These are phyloP conservation scores for Xenopus borealis DNA, from an alignment of 2,113 vertebrate species.

Conservation along the genomic window DNA sequence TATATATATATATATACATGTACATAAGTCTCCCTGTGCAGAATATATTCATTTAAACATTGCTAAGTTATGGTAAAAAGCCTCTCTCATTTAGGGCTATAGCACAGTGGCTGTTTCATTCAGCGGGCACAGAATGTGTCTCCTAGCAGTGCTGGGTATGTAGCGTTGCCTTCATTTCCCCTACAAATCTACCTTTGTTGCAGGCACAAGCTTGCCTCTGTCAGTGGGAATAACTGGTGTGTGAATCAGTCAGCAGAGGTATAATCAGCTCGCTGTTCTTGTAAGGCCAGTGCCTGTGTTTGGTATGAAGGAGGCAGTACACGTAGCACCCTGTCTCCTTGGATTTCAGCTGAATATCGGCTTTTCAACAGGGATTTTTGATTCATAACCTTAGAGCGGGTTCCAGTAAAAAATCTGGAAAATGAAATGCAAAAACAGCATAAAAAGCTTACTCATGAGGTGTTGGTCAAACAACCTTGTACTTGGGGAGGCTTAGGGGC, in stretches of 20 bases:
- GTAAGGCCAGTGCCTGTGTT: neutral
- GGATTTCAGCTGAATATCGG: neutral
- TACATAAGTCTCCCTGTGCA: too few relatives aligned
- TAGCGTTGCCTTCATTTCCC: neutral
- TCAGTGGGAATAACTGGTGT: conserved; percentile 7
- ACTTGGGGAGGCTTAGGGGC: too few relatives aligned
- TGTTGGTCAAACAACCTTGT: neutral
- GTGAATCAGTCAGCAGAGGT: neutral
- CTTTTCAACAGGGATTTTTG: neutral
- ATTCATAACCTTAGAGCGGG: neutral
- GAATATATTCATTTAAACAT: too few relatives aligned
- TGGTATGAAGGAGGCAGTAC: neutral
- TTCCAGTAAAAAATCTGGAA: neutral
- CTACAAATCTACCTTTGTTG: conserved; percentile 7
- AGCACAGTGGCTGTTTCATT: too few relatives aligned
- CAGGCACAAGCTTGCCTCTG: neutral
- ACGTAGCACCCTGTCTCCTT: neutral
- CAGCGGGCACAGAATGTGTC: neutral
- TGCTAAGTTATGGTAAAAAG: too few relatives aligned
- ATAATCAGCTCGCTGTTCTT: neutral
- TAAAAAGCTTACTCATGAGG: neutral
- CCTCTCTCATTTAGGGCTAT: too few relatives aligned
- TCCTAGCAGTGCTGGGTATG: neutral
- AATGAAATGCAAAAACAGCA: neutral
- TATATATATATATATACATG: too few relatives aligned